These are phyloP conservation scores for Actinostola sp. DNA, from an alignment of 92 coral and sea anemone genomes.

Conservation along the genomic window DNA sequence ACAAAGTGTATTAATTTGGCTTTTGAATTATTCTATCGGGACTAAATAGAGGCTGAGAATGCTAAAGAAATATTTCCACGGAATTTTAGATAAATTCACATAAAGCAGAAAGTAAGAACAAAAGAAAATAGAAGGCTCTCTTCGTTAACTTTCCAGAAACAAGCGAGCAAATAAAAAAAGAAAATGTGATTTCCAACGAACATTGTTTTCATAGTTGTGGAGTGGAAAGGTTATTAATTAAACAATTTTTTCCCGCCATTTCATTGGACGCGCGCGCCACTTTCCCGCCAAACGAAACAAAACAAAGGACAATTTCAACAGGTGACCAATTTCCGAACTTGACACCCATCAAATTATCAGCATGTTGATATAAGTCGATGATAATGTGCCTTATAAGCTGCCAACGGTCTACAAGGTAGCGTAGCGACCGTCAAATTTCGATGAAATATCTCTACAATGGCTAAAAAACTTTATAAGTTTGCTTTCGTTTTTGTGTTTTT, in stretches of 20 bases:
- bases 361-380: neutral
- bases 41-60: no score
- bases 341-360: neutral
- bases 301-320: neutral
- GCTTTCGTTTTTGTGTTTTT: neutral
- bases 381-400: neutral
- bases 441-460: constrained; percentile 12
- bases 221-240: neutral
- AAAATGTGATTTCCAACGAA: neutral
- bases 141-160: no score
- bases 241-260: constrained; percentile 1
- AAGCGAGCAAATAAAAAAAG: neutral
- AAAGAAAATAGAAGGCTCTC: no score
- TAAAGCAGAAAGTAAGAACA: no score
- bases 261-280: neutral
- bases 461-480: constrained; percentile 2
- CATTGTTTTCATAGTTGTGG: no score
- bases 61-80: no score
- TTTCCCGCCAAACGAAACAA: constrained; percentile 6
- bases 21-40: no score
- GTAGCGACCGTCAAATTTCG: neutral
- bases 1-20: no score
- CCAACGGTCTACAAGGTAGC: neutral
- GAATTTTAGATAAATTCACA: no score
- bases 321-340: constrained; percentile 21